Evolutionary conservation across 2,113 vertebrate genomes (phyloP).

Genomic region (Tachycineta bicolor): DNA sequence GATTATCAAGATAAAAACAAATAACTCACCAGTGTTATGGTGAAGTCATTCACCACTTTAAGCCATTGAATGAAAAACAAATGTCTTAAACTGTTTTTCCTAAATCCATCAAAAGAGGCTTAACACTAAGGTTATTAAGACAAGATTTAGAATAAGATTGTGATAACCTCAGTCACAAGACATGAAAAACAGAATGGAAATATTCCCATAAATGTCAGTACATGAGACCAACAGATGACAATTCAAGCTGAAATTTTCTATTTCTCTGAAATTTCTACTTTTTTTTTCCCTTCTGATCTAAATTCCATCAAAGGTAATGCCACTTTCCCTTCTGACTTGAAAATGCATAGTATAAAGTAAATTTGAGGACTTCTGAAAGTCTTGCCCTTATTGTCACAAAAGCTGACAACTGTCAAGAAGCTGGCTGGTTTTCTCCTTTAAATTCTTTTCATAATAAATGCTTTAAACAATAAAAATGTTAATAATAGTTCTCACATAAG

Average conservation of each 20-base stretch:
- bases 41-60: background rate
- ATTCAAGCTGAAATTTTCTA: background rate
- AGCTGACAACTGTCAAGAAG: background rate
- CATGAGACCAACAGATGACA: background rate
- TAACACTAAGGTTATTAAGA: background rate
- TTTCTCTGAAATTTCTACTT: background rate
- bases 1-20: background rate
- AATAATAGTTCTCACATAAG: background rate
- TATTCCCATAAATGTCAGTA: background rate
- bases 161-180: background rate
- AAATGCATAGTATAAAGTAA: background rate
- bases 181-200: background rate
- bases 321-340: background rate
- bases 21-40: background rate
- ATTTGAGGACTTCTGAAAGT: background rate
- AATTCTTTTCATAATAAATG: background rate
- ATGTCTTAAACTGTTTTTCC: background rate
- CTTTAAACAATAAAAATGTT: background rate
- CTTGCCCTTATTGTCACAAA: background rate
- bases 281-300: background rate
- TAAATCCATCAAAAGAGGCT: background rate
- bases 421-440: background rate
- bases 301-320: background rate
- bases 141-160: background rate
- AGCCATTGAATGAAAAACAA: background rate